phyloP scores from a whole-genome alignment of 2,888 invertebrate species.

The Melolontha melolontha region DNA sequence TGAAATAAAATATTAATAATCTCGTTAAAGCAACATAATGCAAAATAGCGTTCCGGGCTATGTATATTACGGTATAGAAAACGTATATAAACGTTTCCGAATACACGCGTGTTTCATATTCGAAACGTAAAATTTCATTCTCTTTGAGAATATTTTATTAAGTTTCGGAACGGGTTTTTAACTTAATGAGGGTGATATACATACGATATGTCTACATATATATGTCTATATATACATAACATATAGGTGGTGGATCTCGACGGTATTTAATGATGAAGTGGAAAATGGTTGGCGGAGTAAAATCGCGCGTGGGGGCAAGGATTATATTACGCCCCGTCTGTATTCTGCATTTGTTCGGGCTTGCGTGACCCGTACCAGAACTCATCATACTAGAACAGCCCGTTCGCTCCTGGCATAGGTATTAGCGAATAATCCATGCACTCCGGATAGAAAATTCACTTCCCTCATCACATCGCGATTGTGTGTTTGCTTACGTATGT shows the following conservation, averaged over 20 bases:
- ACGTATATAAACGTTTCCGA: constrained; percentile 1
- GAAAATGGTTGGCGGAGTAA: too few relatives aligned
- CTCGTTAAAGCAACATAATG: constrained; percentile 39
- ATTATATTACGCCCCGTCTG: too few relatives aligned
- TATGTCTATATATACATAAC: too few relatives aligned
- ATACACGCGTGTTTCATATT: constrained; percentile 4
- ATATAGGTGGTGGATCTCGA: too few relatives aligned
- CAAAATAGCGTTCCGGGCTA: constrained; percentile 34
- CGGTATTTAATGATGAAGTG: too few relatives aligned
- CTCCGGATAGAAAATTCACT: too few relatives aligned
- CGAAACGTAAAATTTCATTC: constrained; percentile 25
- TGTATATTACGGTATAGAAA: constrained; percentile 3
- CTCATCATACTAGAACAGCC: too few relatives aligned
- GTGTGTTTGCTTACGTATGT: constrained; percentile 1
- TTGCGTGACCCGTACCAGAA: too few relatives aligned
- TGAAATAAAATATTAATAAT: constrained; percentile 41
- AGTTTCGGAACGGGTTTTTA: constrained; percentile 36
- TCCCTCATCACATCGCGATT: not conserved
- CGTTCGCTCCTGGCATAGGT: too few relatives aligned
- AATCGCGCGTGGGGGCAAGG: too few relatives aligned
- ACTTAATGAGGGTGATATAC: constrained; percentile 30
- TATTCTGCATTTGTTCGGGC: too few relatives aligned
- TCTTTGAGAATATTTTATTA: constrained; percentile 44
- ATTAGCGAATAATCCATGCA: too few relatives aligned
- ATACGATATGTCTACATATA: not conserved